These are phyloP conservation scores for Protophormia terraenovae DNA, from an alignment of 2,888 invertebrate genomes.

Conservation along the genomic window DNA sequence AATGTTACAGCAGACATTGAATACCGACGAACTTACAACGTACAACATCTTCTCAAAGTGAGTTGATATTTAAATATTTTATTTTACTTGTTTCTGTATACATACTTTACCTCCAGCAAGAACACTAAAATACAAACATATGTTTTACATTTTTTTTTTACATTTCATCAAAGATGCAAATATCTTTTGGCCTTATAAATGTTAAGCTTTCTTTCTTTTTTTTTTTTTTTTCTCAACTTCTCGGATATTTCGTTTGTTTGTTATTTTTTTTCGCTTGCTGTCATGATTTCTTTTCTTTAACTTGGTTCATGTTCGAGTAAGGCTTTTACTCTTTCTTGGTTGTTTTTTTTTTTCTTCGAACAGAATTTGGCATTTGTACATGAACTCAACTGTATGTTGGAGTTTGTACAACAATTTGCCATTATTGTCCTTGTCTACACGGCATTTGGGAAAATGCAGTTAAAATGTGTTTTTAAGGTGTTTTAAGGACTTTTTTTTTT, in stretches of 20 bases:
- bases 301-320: slow-evolving; percentile 21
- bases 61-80: slow-evolving; percentile 62
- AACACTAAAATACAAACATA: neutral
- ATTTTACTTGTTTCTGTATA: slow-evolving; percentile 44
- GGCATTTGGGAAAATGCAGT: slow-evolving; percentile 64
- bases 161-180: slow-evolving; percentile 63
- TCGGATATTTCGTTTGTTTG: slow-evolving; percentile 19
- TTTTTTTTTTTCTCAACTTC: neutral
- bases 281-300: slow-evolving; percentile 21
- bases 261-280: slow-evolving; percentile 8
- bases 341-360: slow-evolving; percentile 13
- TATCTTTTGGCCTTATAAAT: slow-evolving; percentile 58
- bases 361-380: slow-evolving; percentile 59
- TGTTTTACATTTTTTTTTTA: slow-evolving; percentile 28
- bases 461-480: slow-evolving; percentile 66
- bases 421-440: slow-evolving; percentile 68
- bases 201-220: slow-evolving; percentile 36
- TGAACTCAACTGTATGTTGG: slow-evolving; percentile 27
- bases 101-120: slow-evolving; percentile 8
- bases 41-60: slow-evolving; percentile 45
- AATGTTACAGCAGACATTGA: slow-evolving; percentile 41
- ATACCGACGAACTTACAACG: slow-evolving; percentile 45
- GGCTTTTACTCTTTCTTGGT: neutral
- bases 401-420: slow-evolving; percentile 63
- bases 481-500: slow-evolving; percentile 28